These are phyloP conservation scores for Oophaga pumilio DNA, from an alignment of 2,113 vertebrate genomes.

Conservation along the genomic window DNA sequence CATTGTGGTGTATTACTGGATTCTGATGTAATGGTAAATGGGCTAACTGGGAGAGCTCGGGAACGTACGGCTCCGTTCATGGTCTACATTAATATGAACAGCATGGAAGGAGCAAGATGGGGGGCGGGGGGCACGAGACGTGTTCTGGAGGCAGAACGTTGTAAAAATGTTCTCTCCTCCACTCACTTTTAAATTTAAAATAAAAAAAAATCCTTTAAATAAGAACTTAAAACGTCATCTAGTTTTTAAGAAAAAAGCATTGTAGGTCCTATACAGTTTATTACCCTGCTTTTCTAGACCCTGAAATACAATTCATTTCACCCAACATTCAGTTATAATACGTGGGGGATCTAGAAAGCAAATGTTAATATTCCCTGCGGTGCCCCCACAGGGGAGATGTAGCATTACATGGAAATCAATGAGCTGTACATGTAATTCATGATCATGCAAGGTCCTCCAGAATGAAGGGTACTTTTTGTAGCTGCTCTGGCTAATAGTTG, in stretches of 20 bases:
- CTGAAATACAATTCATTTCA: neutral
- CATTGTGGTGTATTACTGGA: conserved; percentile 21
- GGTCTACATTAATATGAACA: neutral
- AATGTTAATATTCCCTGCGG: neutral
- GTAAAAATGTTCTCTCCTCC: neutral
- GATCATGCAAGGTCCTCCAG: neutral
- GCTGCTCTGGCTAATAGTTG: no score
- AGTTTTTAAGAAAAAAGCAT: neutral
- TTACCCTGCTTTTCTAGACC: neutral
- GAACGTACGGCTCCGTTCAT: neutral
- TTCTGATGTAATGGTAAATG: conserved; percentile 45
- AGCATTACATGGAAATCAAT: neutral
- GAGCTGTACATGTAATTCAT: neutral
- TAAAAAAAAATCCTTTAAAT: no score
- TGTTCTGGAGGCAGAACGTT: neutral
- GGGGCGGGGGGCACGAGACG: neutral
- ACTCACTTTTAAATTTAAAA: no score
- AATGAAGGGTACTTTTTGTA: neutral
- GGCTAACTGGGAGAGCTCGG: neutral
- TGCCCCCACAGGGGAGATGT: neutral
- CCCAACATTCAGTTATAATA: no score
- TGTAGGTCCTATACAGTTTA: neutral
- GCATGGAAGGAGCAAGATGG: neutral
- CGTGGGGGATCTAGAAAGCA: neutral
- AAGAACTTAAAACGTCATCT: no score